phyloP scores from a whole-genome alignment of 1,140 invertebrate genomes.

The Eufriesea mexicana region DNA sequence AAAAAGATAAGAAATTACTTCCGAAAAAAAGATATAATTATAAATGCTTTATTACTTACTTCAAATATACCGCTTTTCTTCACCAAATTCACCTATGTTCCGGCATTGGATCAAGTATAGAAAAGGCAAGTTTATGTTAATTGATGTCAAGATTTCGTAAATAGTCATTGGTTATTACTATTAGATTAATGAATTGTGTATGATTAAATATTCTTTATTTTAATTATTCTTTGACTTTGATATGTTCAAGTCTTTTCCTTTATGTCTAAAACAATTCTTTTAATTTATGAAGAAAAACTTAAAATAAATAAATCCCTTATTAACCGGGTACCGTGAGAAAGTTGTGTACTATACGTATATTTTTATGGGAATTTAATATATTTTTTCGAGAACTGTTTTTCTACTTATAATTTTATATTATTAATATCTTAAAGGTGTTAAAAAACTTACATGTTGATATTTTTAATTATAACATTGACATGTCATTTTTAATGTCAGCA shows the following conservation, averaged over 20 bases:
- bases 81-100: slow-evolving; percentile 25
- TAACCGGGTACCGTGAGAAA: neutral
- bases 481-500: neutral
- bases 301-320: slow-evolving; percentile 14
- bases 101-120: slow-evolving; percentile 34
- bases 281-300: neutral
- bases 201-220: slow-evolving; percentile 1
- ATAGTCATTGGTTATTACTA: slow-evolving; percentile 37
- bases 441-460: neutral
- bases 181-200: slow-evolving; percentile 1
- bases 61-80: slow-evolving; percentile 49
- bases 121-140: slow-evolving; percentile 51
- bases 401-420: neutral
- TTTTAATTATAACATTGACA: neutral
- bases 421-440: neutral
- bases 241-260: neutral
- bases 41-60: neutral
- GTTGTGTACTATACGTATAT: neutral
- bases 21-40: fast-evolving
- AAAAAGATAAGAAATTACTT: neutral
- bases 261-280: neutral
- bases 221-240: neutral
- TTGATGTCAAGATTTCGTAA: slow-evolving; percentile 46
- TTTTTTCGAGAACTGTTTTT: neutral
- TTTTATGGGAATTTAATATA: neutral